Evolutionary conservation across 35 echinoderm and acorn worm genomes (phyloP), one percentile per base, ranked within the genome.

Genomic region (Patiria miniata): DNA sequence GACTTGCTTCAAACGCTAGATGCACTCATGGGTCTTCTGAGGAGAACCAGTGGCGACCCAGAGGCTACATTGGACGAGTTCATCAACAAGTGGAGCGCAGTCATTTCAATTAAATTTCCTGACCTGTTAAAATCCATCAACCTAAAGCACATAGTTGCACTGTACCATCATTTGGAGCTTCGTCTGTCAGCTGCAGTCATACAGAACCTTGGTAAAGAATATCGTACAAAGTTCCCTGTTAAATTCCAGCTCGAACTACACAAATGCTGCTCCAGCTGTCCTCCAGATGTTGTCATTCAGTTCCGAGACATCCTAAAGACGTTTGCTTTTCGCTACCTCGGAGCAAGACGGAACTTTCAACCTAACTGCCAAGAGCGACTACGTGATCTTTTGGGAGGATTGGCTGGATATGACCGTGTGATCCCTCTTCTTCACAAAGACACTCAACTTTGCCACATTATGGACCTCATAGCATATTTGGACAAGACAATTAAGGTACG

Each of bases 11-110:
- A 86, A 12, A 58, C 47, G 40, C 19, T 86, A 44, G 84, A 86
- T 32, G 65, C 77, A 7, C 60, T 86, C 19, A 37, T 86, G 33
- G 61, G 60, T 22, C 61, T 86, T 29, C 26, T 86, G 30, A 86
- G 77, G 84, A 86, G 65, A 47, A 86, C 84, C 19, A 61, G 84
- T 26, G 60, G 84, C 36, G 84, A 86, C n/a, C 84, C 84, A 47
- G 84, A 61, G 19, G 42, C 12, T 47, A 69, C 84, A 10, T 61
- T 86, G 15, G 21, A 86, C 37, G 84, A 86, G 8, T 86, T 44
- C 22, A 77, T 86, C 29, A 86, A 40, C 26, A 59, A 61, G n/a
- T 86, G 84, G 84, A 61, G 29, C 1, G 19, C 65, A 18, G 39
- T 86, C 61, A 29, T 61, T 39, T 39, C 39, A 69, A 77, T n/a